Evolutionary conservation across 2,888 invertebrate species (phyloP).

Genomic region (Archips xylosteana): DNA sequence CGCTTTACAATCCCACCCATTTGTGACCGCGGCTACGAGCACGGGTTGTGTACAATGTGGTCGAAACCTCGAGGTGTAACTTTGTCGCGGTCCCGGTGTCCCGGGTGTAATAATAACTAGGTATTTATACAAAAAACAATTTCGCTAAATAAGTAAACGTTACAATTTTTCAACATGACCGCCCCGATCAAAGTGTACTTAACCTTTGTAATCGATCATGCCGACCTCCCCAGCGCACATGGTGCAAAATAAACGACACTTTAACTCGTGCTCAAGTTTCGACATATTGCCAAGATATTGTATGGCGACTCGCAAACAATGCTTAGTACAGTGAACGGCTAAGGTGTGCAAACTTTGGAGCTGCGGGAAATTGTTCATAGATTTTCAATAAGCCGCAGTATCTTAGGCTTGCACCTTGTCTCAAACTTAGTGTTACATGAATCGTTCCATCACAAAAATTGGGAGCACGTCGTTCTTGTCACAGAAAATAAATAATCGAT

Average conservation of each 20-base stretch:
- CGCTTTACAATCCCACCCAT: too few species aligned
- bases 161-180: slow-evolving; percentile 17
- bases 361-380: slow-evolving; percentile 30
- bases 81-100: too few species aligned
- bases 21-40: too few species aligned
- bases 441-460: neutral
- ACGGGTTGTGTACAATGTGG: too few species aligned
- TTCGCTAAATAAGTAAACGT: neutral
- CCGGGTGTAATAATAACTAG: too few species aligned
- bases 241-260: slow-evolving; percentile 42
- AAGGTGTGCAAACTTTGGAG: slow-evolving; percentile 23
- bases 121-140: neutral
- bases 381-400: slow-evolving; percentile 23
- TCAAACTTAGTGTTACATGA: neutral
- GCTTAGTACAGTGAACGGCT: slow-evolving; percentile 20
- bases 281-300: slow-evolving; percentile 40
- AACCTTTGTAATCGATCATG: slow-evolving; percentile 41
- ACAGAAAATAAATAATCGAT: neutral
- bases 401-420: neutral
- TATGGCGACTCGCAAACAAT: slow-evolving; percentile 30
- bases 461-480: neutral
- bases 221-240: slow-evolving; percentile 36
- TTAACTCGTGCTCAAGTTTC: slow-evolving; percentile 39
- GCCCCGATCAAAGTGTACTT: slow-evolving; percentile 27
- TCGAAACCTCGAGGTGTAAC: too few species aligned